Evolutionary conservation across 2,113 vertebrate genomes (phyloP).

Genomic region (Actinemys pallida): DNA sequence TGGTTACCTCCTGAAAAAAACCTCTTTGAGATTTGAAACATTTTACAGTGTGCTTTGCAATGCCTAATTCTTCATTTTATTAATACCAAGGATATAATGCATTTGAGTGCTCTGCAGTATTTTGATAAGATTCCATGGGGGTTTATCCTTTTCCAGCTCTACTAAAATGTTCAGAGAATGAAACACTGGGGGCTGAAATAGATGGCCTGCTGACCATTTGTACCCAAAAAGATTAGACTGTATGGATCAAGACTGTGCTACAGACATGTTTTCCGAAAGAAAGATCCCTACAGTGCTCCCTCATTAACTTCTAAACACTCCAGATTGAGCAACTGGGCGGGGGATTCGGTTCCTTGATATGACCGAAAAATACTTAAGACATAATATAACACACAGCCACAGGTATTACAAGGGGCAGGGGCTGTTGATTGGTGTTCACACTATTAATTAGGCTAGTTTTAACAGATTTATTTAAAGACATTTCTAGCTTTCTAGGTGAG

Average conservation of each 20-base stretch:
- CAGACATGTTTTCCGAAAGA: slow-evolving; percentile 55
- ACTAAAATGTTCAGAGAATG: slow-evolving; percentile 75
- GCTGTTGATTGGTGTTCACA: background rate
- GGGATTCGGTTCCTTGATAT: slow-evolving; percentile 24
- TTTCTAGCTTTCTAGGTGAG: background rate
- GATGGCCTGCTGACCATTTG: slow-evolving; percentile 77
- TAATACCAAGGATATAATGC: slow-evolving; percentile 70
- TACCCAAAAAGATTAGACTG: slow-evolving; percentile 75
- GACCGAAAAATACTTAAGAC: slow-evolving; percentile 44
- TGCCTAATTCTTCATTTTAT: slow-evolving; percentile 78
- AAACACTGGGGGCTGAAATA: slow-evolving; percentile 66
- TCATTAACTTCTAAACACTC: slow-evolving; percentile 71
- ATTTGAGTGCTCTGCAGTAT: slow-evolving; percentile 63
- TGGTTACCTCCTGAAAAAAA: slow-evolving; percentile 57
- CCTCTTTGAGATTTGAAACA: slow-evolving; percentile 69
- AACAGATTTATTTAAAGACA: background rate
- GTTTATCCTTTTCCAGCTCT: slow-evolving; percentile 71
- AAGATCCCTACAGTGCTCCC: slow-evolving; percentile 53
- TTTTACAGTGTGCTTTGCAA: slow-evolving; percentile 67
- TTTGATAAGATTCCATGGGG: slow-evolving; percentile 77
- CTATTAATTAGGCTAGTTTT: background rate
- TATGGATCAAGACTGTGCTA: slow-evolving; percentile 37
- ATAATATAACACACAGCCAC: background rate
- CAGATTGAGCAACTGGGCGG: slow-evolving; percentile 58
- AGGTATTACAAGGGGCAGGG: background rate